Evolutionary conservation across 2,797 vertebrate genomes (phyloP), one percentile per base, ranked within the genome.

Genomic region (Ambastaia sidthimunki): DNA sequence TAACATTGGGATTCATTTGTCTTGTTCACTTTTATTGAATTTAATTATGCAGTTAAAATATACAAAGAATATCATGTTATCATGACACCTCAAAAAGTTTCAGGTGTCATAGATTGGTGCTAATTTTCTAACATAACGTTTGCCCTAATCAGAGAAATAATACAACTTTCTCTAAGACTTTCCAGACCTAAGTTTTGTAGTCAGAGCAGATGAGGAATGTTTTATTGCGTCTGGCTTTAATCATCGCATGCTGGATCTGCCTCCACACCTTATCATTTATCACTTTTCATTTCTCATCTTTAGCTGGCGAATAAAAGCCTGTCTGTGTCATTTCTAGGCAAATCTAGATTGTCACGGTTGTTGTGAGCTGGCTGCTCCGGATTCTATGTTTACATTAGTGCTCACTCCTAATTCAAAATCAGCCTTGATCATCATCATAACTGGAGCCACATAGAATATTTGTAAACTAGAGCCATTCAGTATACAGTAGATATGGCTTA

Each of bases 361-460:
- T 59, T 48, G 75, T 85, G 54, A 74, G 82, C 76, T 66, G 55
- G 77, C 76, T 16, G 69, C 21, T 84, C 54, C 74, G 65, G 48
- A 57, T 59, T 13, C 80, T 54, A 44, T 78, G 59, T 80, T 79
- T 80, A 71, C 74, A 71, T 34, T 44, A 81, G 76, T 23, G 47
- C 63, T 80, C 54, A 63, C 55, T 75, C 59, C 78, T 65, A 63
- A 72, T 62, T 63, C 59, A 81, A 74, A 75, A 81, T 88, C 74
- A 84, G 76, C 71, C 68, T 84, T 83, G 84, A 82, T 85, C 82
- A 76, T 84, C 80, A 80, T 68, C 83, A 15, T 91, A 92, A 92
- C 80, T 54, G 82, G 71, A 88, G 62, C 87, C 91, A 90, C 83
- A 90, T 90, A 89, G 81, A 86, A 79, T 83, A 70, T 81, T 88